phyloP scores from a whole-genome alignment of 2,113 vertebrate genomes.

The Paracanthobrama guichenoti region DNA sequence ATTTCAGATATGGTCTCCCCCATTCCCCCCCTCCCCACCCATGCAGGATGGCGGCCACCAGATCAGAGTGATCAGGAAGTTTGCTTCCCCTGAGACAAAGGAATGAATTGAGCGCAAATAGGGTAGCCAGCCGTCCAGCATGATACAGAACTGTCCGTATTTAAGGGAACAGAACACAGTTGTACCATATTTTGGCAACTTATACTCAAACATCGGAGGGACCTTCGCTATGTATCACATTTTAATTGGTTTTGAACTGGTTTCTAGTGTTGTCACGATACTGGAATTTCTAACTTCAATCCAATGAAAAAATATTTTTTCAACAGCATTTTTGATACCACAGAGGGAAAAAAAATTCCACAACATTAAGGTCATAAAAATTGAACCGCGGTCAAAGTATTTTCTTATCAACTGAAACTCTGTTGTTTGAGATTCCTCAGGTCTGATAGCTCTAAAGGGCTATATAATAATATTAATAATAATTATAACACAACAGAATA shows the following conservation, averaged over 20 bases:
- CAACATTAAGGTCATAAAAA: background rate
- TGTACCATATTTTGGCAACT: background rate
- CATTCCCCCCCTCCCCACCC: background rate
- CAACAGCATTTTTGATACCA: background rate
- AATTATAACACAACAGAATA: background rate
- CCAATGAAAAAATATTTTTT: background rate
- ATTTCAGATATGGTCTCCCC: slow-evolving; percentile 23
- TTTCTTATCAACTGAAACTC: background rate
- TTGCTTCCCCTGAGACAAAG: background rate
- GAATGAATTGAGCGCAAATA: background rate
- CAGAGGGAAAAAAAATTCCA: no score
- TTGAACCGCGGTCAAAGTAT: background rate
- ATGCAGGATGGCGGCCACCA: slow-evolving; percentile 17
- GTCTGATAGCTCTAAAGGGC: background rate
- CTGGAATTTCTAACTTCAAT: background rate
- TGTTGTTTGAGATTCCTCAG: background rate
- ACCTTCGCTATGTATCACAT: background rate
- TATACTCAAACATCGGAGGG: background rate
- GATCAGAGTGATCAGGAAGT: slow-evolving; percentile 13
- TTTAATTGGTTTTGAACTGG: background rate
- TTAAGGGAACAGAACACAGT: background rate
- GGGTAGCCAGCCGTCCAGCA: background rate
- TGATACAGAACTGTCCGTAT: background rate
- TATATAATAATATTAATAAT: background rate
- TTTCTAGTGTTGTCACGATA: background rate